phyloP scores from a whole-genome alignment of 2,113 vertebrate genomes.

The Dermatemys mawii region DNA sequence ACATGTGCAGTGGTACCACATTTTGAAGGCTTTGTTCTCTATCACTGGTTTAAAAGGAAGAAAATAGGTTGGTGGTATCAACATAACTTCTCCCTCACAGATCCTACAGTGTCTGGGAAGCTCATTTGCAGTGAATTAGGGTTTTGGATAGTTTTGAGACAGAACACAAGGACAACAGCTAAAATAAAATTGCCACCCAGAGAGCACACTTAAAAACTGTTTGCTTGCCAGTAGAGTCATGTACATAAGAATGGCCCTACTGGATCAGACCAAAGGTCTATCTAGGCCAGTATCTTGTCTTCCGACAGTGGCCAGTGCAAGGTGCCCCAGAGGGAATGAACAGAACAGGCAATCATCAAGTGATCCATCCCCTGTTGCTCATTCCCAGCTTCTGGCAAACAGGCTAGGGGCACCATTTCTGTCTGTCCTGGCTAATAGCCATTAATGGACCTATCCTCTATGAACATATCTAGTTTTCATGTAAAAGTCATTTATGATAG shows the following conservation, averaged over 20 bases:
- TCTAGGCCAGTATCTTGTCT: no score
- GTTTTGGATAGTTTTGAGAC: not conserved
- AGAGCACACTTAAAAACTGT: not conserved
- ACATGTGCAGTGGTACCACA: not conserved
- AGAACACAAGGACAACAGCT: not conserved
- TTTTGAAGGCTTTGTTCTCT: not conserved
- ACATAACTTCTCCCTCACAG: not conserved
- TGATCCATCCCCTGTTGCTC: no score
- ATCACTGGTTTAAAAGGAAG: not conserved
- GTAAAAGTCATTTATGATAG: not conserved
- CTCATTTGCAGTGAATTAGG: not conserved
- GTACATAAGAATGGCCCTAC: no score
- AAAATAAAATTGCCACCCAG: not conserved
- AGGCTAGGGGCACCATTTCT: no score
- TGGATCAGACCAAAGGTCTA: no score
- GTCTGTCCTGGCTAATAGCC: no score
- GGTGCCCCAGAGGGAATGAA: no score
- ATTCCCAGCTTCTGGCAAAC: no score
- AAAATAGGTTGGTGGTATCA: not conserved
- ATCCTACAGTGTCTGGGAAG: not conserved
- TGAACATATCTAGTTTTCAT: no score
- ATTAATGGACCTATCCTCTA: no score
- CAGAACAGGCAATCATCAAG: no score
- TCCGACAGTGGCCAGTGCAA: no score
- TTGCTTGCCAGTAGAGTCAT: not conserved